Evolutionary conservation across 1,140 invertebrate genomes (phyloP), one percentile per base, ranked within the genome.

Genomic region (Belonocnema kinseyi): DNA sequence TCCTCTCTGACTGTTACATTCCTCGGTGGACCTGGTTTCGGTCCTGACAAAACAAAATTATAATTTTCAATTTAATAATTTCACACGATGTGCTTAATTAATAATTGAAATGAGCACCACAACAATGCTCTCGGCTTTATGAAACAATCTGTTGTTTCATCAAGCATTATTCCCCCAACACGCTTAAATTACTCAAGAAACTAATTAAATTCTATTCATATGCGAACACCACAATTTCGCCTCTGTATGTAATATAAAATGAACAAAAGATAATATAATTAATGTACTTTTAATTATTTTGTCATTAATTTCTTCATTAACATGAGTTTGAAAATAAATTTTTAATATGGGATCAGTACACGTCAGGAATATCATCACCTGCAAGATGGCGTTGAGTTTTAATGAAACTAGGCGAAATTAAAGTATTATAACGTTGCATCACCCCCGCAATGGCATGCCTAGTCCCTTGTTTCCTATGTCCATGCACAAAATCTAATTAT

Each of bases 1-100:
- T 96, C 94, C 91, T 97, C 96, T 17, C 95, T 95, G 33, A 98
- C 95, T 53, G 97, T 97, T 70, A 98, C 92, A 91, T 98, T 98
- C 76, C 95, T 93, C 10, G 97, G 97, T 50, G 95, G 94, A 85
- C 96, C 95, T 52, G 98, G 97, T 90, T 95, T 96, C 74, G 97
- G 97, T 91, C 97, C 97, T 97, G 90, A 53, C 84, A 53, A 79
- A 33, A 75, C 17, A 51, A 72, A 51, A 58, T 46, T 73, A 19
- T 51, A 13, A 61, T 73, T 26, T 56, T 26, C 16, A 54, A 26
- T 26, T 54, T 33, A 74, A 17, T 19, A 51, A 40, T 26, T 12
- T 46, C 6, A 14, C 50, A 72, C 71, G 5, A 72, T 52, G 33
- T 72, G 50, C 33, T 16, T 16, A 52, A 66, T 46, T 40, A 66